Evolutionary conservation across 2,113 vertebrate species (phyloP), one percentile per base, ranked within the genome.

Genomic region (Heterotis niloticus): DNA sequence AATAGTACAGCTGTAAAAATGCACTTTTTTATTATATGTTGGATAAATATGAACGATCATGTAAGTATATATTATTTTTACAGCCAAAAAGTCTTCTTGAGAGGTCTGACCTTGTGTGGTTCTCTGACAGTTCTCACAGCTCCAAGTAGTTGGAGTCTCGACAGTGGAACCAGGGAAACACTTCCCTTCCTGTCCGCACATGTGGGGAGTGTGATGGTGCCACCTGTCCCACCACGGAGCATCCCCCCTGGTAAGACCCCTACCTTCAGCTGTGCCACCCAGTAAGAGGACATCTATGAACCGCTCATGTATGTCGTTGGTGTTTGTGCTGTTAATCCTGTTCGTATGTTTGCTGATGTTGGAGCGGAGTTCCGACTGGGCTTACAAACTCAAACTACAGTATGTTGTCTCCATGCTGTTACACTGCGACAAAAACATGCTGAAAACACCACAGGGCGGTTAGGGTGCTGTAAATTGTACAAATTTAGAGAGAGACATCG

Each of bases 101-200:
- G 24, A n/a, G 28, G 10, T 1, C 34, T 62, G 14, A 20, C 12
- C 24, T 16, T 34, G 17, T 18, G 29, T 24, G 60, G 51, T 78
- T 14, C 73, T 64, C 64, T 72, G 0, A 81, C 87, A 92, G 95
- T 96, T 84, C 93, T 97, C 88, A 94, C 94, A 86, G 93, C 95
- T 12, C 94, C 96, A 89, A 96, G 96, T 78, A 98, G 96, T 85
- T 99, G 96, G 97, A 99, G 96, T 91, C 89, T 98, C 92, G 97
- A 98, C 94, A 98, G 96, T 28, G 95, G 95, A 64, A 96, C 94
- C 88, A 91, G 91, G 85, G 97, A 98, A 81, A 90, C 93, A 28
- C 91, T 96, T 84, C 95, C 95, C 75, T 96, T 96, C 92, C 93
- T 95, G 84, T 93, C 94, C 52, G 86, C 94, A 82, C 96, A 97